Evolutionary conservation across 2,888 invertebrate species (phyloP).

Genomic region (Aspidiotus destructor): DNA sequence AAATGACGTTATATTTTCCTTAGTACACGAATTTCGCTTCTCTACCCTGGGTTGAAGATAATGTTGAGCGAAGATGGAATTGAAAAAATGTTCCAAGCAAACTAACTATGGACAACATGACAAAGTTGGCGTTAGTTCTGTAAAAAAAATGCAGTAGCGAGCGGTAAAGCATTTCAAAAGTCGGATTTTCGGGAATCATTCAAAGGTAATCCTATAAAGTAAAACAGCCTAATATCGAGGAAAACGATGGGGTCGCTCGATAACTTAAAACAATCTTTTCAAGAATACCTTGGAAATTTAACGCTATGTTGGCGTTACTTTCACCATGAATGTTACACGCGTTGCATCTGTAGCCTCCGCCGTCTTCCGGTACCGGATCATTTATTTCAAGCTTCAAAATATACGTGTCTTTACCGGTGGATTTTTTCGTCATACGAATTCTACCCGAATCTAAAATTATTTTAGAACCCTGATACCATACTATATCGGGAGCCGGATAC

Average conservation of each 20-base stretch:
- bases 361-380: slow-evolving; percentile 91
- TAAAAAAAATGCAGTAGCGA: slow-evolving; percentile 17
- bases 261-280: neutral
- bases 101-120: neutral
- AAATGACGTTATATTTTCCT: slow-evolving; percentile 28
- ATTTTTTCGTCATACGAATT: slow-evolving; percentile 83
- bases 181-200: neutral
- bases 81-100: too few relatives aligned
- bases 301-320: slow-evolving; percentile 99
- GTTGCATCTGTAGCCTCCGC: slow-evolving; percentile 97
- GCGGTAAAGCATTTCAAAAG: slow-evolving; percentile 3
- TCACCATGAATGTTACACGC: slow-evolving; percentile 97
- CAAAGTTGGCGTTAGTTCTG: neutral
- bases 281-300: slow-evolving; percentile 95
- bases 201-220: neutral
- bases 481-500: slow-evolving; percentile 87
- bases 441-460: slow-evolving; percentile 73
- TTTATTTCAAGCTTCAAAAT: slow-evolving; percentile 85
- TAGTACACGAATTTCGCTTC: neutral
- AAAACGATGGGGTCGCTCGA: neutral
- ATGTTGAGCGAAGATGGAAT: too few relatives aligned
- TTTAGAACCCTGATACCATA: slow-evolving; percentile 87
- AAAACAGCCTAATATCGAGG: neutral
- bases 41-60: neutral
- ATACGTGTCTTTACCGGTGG: slow-evolving; percentile 81